phyloP scores from a whole-genome alignment of 2,113 vertebrate species.

The Mellivora capensis region DNA sequence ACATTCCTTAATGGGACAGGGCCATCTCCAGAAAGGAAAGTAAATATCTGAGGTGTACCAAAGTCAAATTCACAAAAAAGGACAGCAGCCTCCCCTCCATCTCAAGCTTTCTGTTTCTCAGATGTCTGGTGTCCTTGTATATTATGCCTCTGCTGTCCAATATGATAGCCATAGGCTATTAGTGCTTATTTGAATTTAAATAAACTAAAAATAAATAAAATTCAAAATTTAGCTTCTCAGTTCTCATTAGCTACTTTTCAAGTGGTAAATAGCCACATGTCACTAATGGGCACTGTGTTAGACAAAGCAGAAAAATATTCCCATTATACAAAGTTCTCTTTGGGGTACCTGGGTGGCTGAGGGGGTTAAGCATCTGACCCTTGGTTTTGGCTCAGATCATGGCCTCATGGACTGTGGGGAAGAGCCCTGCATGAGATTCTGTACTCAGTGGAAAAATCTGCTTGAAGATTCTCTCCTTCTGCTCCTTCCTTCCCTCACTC shows the following conservation, averaged over 20 bases:
- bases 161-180: not conserved
- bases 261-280: not conserved
- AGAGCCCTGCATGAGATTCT: not conserved
- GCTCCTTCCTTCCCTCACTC: not conserved
- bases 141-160: not conserved
- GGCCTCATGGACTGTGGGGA: not conserved
- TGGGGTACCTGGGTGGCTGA: not conserved
- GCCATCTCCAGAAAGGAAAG: not conserved
- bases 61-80: not conserved
- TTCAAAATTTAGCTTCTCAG: not conserved
- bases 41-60: not conserved
- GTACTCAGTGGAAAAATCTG: not conserved
- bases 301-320: not conserved
- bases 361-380: not conserved
- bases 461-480: not conserved
- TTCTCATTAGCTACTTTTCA: not conserved
- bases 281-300: not conserved
- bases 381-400: not conserved
- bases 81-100: not conserved
- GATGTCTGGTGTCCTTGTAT: not conserved
- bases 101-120: not conserved
- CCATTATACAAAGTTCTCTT: not conserved
- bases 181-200: not conserved
- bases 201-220: not conserved
- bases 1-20: not conserved